A percentile compares a stretch with the other conserved stretches of the same genome.
These are phyloP conservation scores for Casuarius casuarius DNA, from an alignment of 2,113 vertebrate species.

Conservation along the genomic window DNA sequence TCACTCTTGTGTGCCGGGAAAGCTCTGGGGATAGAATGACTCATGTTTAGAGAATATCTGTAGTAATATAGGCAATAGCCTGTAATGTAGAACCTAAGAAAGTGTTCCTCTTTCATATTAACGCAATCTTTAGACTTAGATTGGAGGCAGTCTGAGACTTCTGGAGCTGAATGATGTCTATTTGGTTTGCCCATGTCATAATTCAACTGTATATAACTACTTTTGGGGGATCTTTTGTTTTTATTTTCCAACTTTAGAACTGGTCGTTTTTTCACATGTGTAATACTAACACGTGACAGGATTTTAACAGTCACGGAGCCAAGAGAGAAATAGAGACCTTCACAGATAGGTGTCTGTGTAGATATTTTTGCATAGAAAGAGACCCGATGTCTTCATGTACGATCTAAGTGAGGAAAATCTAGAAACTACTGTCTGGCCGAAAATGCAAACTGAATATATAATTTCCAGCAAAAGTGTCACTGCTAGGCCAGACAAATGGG, in stretches of 20 bases:
- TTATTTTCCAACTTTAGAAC: background rate
- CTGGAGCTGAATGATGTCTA: background rate
- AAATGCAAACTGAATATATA: background rate
- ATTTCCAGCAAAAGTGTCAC: background rate
- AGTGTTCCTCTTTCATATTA: too few species aligned
- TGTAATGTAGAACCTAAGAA: too few species aligned
- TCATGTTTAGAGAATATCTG: too few species aligned
- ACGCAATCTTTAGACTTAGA: too few species aligned
- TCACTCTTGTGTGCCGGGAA: background rate
- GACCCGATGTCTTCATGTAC: background rate
- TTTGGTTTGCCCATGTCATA: background rate
- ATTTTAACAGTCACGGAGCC: background rate
- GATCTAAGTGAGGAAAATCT: background rate
- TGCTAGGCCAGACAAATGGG: background rate
- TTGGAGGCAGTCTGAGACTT: background rate
- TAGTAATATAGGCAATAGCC: too few species aligned
- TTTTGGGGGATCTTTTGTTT: background rate
- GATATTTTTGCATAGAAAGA: background rate
- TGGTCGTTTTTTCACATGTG: background rate
- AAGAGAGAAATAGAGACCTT: background rate
- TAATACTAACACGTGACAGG: background rate
- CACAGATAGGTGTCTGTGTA: too few species aligned
- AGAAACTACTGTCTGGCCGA: background rate
- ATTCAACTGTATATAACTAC: background rate
- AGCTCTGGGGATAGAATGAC: background rate